Base-by-base conservation (phyloP, 1,140 invertebrate genomes). In the Gryon sp. region DNA sequence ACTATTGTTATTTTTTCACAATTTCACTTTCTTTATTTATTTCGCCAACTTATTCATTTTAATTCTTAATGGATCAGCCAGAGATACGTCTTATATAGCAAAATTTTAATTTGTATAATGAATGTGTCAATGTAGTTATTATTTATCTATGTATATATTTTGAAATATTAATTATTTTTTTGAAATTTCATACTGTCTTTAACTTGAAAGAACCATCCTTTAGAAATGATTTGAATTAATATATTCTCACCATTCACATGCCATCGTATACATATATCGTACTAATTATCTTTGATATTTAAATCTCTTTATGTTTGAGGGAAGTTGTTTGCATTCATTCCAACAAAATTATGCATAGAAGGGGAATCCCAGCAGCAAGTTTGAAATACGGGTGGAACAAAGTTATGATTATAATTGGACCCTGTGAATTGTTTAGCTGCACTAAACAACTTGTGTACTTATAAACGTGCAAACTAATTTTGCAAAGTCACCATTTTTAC, bases 261-360 rank as follows among this genome's bases (percentile, higher is more conserved):
- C 16, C 12, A 32, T 30, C 11, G 26, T 28, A 32, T 41, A 45
- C 45, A 32, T 43, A 52, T 16, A 63, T 57, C 18, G 36, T 32
- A 41, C 50, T 65, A 73, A 73, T 73, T 73, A 73, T 59, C 50
- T 57, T 65, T 65, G 59, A 50, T 73, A 59, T 73, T 73, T 73
- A 57, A 65, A 65, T 73, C 43, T 59, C 11, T n/a, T 41, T 18
- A 41, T 16, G 50, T 46, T 53, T 34, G 26, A 16, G 32, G 57
- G 24, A 63, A 59, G 65, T 57, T 59, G 43, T 57, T 73, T 59
- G 41, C 59, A 73, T 65, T 65, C 41, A 59, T 65, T 65, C 16
- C 41, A 18, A 53, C 43, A 24, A 65, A 73, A 73, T 65, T 65
- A 73, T 65, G 52, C 52, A 65, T 40, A 34, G 28, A 14, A 19